Evolutionary conservation across 2,888 invertebrate genomes (phyloP).

Genomic region (Parochlus steinenii): DNA sequence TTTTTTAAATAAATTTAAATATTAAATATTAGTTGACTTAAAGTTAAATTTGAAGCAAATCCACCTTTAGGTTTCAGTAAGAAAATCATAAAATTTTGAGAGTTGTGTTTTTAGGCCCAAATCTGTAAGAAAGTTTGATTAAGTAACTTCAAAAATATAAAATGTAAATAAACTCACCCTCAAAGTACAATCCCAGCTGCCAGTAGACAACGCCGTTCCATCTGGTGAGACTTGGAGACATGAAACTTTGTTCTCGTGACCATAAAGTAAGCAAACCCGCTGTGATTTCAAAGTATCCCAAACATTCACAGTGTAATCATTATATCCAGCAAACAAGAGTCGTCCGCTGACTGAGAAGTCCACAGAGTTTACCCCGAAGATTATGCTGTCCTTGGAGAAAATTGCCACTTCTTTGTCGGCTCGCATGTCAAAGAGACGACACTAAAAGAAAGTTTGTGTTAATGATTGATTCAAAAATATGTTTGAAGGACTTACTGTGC

Average conservation of each 20-base stretch:
- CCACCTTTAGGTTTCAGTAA: too few relatives aligned
- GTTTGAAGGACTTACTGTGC: constrained; percentile 43
- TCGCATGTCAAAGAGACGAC: constrained; percentile 90
- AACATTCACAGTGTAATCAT: constrained; percentile 95
- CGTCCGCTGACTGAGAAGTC: constrained; percentile 95
- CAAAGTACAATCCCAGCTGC: constrained; percentile 91
- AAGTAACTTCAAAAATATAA: too few relatives aligned
- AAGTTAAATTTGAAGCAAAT: too few relatives aligned
- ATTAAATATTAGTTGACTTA: too few relatives aligned
- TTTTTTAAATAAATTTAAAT: too few relatives aligned
- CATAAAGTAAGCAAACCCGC: constrained; percentile 77
- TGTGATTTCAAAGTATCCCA: constrained; percentile 96
- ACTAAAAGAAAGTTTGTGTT: constrained; percentile 33
- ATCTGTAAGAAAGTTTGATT: too few relatives aligned
- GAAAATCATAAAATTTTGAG: too few relatives aligned
- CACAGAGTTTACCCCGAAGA: constrained; percentile 95
- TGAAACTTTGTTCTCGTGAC: constrained; percentile 90
- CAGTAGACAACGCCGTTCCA: constrained; percentile 92
- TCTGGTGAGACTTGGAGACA: constrained; percentile 89
- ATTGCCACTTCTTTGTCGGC: constrained; percentile 95
- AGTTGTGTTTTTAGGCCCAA: too few relatives aligned
- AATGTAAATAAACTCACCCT: constrained; percentile 51
- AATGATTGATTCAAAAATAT: neutral
- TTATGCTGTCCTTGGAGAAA: constrained; percentile 90
- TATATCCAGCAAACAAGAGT: constrained; percentile 92